Evolutionary conservation across 2,113 vertebrate species (phyloP).

Genomic region (Hassar affinis): DNA sequence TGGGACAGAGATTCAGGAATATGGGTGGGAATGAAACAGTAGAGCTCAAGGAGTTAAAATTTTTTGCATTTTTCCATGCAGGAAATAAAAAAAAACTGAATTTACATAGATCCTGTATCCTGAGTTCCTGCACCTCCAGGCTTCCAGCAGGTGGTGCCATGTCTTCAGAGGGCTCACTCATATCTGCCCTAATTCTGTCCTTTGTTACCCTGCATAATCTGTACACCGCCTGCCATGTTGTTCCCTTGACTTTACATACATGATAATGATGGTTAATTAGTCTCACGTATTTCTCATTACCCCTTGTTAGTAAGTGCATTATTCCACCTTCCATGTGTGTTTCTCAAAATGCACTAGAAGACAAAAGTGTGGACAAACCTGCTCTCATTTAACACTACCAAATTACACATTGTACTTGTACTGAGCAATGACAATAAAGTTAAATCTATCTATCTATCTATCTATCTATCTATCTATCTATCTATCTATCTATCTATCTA

Average conservation of each 20-base stretch:
- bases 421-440: no score
- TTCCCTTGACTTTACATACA: conserved; percentile 13
- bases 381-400: no score
- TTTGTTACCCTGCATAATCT: conserved; percentile 14
- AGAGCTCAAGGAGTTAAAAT: not conserved
- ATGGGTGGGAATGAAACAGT: not conserved
- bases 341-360: not conserved
- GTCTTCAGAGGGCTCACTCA: not conserved
- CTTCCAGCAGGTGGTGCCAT: not conserved
- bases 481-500: no score
- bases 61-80: no score
- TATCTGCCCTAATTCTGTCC: conserved; percentile 10
- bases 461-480: no score
- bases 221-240: not conserved
- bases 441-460: no score
- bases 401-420: no score
- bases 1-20: not conserved
- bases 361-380: not conserved
- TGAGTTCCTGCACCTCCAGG: not conserved
- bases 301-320: not conserved
- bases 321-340: not conserved
- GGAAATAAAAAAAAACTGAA: no score
- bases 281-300: conserved; percentile 14
- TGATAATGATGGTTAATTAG: conserved; percentile 17
- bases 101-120: not conserved